Conservation (phyloP, 2,797 vertebrate species). For the Ispidina picta region DNA sequence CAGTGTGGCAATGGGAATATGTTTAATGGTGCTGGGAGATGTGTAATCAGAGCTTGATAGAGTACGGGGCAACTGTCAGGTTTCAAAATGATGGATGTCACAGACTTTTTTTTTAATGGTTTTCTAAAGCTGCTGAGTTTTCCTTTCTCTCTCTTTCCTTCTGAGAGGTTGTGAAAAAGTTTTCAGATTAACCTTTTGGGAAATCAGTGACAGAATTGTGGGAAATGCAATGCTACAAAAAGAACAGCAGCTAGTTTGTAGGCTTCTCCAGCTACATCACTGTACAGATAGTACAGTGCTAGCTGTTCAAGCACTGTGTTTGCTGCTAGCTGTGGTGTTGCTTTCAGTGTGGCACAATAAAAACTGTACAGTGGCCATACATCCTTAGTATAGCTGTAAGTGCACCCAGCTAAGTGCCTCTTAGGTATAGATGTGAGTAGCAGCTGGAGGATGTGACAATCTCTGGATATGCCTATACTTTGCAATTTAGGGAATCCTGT, state of each 20-base stretch:
- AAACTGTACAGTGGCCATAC: not conserved
- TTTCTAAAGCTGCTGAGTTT: conserved; percentile 8
- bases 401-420: not conserved
- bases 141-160: not conserved
- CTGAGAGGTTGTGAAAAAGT: not conserved
- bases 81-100: not conserved
- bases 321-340: not conserved
- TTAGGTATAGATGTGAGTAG: not conserved
- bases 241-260: not conserved
- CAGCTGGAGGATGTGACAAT: not conserved
- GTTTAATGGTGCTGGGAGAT: not conserved
- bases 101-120: not conserved
- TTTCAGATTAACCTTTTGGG: not conserved
- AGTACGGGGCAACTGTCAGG: not conserved
- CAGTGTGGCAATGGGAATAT: not conserved
- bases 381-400: not conserved
- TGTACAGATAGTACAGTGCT: not conserved
- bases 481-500: not conserved
- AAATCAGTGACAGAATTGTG: not conserved
- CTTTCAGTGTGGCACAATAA: not conserved
- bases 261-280: not conserved
- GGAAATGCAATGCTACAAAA: not conserved
- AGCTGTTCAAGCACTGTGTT: no score
- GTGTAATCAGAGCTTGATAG: not conserved
- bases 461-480: not conserved